Conservation (phyloP, 2,113 vertebrate species). For the Lamprologus lemairii region DNA sequence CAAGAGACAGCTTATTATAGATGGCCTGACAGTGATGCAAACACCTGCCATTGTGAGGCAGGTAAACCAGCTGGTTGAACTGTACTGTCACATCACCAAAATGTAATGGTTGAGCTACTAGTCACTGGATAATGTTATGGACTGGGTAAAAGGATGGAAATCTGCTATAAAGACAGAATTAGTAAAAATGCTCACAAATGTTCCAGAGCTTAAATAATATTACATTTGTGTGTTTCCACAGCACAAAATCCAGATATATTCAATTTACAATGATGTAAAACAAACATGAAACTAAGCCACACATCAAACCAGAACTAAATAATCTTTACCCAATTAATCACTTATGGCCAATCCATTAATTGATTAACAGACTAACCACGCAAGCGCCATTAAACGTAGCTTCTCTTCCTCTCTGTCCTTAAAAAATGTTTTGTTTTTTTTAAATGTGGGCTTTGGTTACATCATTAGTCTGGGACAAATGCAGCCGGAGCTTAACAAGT, state of each 20-base stretch:
- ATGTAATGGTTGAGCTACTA: not conserved
- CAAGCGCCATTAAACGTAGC: not conserved
- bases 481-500: conserved; percentile 84
- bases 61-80: not conserved
- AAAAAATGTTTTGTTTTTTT: not conserved
- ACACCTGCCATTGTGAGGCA: not conserved
- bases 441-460: conserved; percentile 81
- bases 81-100: not conserved
- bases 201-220: not conserved
- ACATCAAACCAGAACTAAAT: not conserved
- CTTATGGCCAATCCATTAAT: not conserved
- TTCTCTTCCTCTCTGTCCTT: not conserved
- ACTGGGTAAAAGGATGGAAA: fast-evolving
- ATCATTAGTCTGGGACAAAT: conserved; percentile 93
- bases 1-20: conserved; percentile 5
- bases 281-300: not conserved
- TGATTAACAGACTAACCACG: not conserved
- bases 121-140: not conserved
- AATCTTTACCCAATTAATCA: not conserved
- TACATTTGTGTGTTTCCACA: not conserved
- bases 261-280: not conserved
- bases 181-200: not conserved
- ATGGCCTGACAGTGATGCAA: not conserved
- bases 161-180: not conserved
- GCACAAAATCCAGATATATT: not conserved